Evolutionary conservation across 2,888 invertebrate species (phyloP), one percentile per base, ranked within the genome.

Genomic region (Pseudolycoriella hygida): DNA sequence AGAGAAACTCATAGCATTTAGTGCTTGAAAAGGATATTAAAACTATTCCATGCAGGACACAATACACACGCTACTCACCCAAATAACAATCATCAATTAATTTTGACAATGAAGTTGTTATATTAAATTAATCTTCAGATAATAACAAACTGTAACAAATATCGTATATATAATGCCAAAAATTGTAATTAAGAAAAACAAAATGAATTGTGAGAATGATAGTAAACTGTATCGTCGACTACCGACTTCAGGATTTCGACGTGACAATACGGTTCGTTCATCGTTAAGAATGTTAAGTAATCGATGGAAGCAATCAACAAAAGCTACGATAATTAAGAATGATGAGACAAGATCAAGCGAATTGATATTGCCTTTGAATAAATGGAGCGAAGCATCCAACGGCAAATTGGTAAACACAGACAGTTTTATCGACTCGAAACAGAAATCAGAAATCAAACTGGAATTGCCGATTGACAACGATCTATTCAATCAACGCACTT

Each of bases 261-360:
- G 80, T 52, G 72, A 78, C 52, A 71, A 76, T 60, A 79, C 80
- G 51, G 77, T 80, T 58, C 71, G 80, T 55, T 75, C 78, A 53
- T 80, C 80, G 52, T 64, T 81, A 53, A 73, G 79, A 52, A 62
- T 76, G 59, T 73, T 81, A 48, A 73, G 76, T 49, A 70, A 71
- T 55, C 74, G 75, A 59, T 73, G 75, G 67, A 70, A 73, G 53
- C 53, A 61, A 42, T 55, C 62, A 15, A 14, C 34, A 43, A 59
- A 58, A 48, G 56, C 46, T 31, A 48, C 39, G 15, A 8, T 25
- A 15, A 37, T 37, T 43, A 25, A 25, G 30, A 42, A 15, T 25
- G 42, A 31, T 30, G 25, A 12, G 42, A 31, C 42, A 42, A 42
- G 31, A 31, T 42, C 31, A 20, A 42, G 10, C 42, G 42, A 30